Conservation (phyloP, 2,113 vertebrate species). For the Silurus meridionalis region DNA sequence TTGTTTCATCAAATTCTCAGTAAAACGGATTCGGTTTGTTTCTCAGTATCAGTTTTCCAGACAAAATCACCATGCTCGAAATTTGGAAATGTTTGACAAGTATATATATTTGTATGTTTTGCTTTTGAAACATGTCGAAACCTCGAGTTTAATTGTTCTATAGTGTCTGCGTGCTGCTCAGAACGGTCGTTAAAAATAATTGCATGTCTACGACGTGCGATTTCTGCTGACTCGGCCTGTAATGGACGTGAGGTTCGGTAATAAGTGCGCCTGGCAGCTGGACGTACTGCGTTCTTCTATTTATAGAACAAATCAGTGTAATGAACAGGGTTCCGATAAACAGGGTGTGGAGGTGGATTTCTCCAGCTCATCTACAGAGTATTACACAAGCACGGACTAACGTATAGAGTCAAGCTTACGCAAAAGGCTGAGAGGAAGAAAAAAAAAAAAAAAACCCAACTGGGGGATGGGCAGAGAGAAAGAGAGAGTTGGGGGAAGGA, state of each 20-base stretch:
- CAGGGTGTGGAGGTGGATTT: background rate
- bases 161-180: background rate
- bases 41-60: too few relatives aligned
- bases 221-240: background rate
- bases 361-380: slow-evolving; percentile 14
- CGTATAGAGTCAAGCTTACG: background rate
- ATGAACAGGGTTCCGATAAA: slow-evolving; percentile 22
- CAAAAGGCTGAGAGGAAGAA: background rate
- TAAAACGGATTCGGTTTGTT: too few relatives aligned
- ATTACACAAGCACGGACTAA: slow-evolving; percentile 64
- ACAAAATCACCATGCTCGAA: too few relatives aligned
- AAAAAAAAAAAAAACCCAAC: background rate
- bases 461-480: background rate
- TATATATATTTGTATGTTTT: too few relatives aligned
- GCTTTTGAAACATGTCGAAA: background rate
- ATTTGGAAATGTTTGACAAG: too few relatives aligned
- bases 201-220: too few relatives aligned
- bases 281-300: background rate
- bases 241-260: background rate
- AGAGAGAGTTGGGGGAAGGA: too few relatives aligned
- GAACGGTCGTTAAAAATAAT: too few relatives aligned
- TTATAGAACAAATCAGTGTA: background rate
- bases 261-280: background rate
- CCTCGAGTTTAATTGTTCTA: background rate
- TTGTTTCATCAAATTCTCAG: too few relatives aligned